Base-by-base conservation (phyloP, 2,888 invertebrate genomes). In the Villa cingulata region DNA sequence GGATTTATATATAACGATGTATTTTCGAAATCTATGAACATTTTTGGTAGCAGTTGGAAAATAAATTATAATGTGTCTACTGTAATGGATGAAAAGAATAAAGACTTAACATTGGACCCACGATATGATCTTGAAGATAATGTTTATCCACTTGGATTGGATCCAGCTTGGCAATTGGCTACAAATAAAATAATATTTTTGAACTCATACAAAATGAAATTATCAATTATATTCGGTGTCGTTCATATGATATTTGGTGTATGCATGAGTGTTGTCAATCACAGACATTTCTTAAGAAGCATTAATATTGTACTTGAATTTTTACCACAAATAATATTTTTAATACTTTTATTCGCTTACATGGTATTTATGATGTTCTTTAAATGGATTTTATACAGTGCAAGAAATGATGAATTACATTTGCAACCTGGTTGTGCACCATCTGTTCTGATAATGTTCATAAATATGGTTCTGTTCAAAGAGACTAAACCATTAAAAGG, bases 1-100 rank as follows among this genome's bases (percentile, higher is more conserved):
- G 97, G 98, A 0, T 64, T 96, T n/a, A 84, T 98, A 53, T 98
- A 98, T 74, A 98, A 98, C 70, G 98, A 98, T 66, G 72, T 89
- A 37, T 98, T 96, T 74, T 91, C 95, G 32, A 96, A 95, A 65
- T 88, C 94, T 2, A 65, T 96, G 56, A 97, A 96, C 65, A 75
- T 97, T 38, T 97, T 97, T 70, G 90, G 91, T 1, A 86, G 91
- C 0, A 74, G 83, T 45, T 97, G 95, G 95, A 61, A 62, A 9
- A 72, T 73, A 42, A 72, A 71, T 55, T 80, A 77, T 58, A 74
- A 80, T 57, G 60, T 64, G 18, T 66, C 72, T 0, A 75, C 74
- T 0, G 58, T 75, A 5, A 47, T 57, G 38, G 29, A 58, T 1
- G n/a, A n/a, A n/a, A n/a, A n/a, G n/a, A 72, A 76, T 56, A 59